Conservation (phyloP, 2,888 invertebrate species). For the Agonum fuliginosum region DNA sequence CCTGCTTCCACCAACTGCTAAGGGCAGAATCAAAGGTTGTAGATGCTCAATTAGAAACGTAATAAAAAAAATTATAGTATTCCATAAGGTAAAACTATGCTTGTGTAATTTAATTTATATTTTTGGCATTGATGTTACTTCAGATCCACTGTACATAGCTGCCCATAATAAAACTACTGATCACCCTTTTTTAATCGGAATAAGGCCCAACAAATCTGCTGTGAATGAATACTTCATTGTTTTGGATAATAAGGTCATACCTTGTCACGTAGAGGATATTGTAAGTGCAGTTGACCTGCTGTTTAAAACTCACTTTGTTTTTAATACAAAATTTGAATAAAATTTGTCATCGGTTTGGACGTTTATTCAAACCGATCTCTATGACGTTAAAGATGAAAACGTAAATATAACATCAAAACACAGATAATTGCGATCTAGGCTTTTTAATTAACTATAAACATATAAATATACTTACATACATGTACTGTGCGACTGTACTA, state of each 20-base stretch:
- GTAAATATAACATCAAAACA: not conserved
- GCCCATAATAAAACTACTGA: not conserved
- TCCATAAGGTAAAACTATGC: not conserved
- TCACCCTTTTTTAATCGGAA: not conserved
- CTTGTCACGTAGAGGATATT: not conserved
- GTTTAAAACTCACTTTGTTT: not conserved
- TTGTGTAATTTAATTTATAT: not conserved
- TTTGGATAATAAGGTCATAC: not conserved
- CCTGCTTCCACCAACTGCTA: not conserved
- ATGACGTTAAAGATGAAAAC: not conserved
- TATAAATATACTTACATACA: not conserved
- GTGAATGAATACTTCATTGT: not conserved
- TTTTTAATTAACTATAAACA: not conserved
- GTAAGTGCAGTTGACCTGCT: not conserved
- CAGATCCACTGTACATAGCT: not conserved
- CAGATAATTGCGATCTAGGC: not conserved
- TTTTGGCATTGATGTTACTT: not conserved
- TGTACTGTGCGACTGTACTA: too few relatives aligned
- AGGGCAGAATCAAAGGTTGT: not conserved
- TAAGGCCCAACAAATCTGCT: not conserved
- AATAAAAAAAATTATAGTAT: not conserved
- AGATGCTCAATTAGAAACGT: not conserved
- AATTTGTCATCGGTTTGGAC: not conserved
- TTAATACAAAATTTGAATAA: not conserved
- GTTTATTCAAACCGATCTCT: not conserved